These are phyloP conservation scores for Melipona quadrifasciata DNA, from an alignment of 1,140 invertebrate species.

Conservation along the genomic window DNA sequence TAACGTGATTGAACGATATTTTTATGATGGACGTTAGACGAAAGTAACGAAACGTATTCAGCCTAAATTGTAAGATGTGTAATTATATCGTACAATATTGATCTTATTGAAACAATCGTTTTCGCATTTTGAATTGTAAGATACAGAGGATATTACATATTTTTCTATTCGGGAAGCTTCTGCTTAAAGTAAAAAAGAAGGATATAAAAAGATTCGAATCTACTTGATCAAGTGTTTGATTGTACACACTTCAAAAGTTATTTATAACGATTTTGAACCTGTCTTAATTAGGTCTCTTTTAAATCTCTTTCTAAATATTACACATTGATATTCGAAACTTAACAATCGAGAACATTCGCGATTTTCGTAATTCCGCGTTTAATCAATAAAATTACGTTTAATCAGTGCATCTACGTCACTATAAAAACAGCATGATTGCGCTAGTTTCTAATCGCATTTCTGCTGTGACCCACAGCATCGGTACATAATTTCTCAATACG, in stretches of 20 bases:
- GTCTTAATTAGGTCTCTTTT: not conserved
- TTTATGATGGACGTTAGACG: no score
- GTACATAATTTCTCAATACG: no score
- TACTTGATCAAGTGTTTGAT: not conserved
- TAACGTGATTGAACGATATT: not conserved
- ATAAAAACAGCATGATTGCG: not conserved
- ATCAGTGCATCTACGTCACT: not conserved
- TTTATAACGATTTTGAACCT: not conserved
- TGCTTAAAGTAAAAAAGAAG: no score
- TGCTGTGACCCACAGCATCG: not conserved
- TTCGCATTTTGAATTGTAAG: no score
- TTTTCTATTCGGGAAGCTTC: not conserved
- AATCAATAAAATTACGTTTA: not conserved
- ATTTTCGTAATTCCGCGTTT: not conserved
- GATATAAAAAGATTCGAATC: not conserved
- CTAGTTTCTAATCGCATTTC: not conserved
- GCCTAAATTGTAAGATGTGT: no score
- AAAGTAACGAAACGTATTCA: no score
- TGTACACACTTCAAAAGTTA: not conserved
- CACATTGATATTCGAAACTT: not conserved
- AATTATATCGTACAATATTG: no score
- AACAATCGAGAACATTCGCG: not conserved
- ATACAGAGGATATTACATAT: not conserved
- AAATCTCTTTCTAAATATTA: not conserved
- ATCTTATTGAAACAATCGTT: no score